These are phyloP conservation scores for Cercopithecus mitis DNA, from an alignment of 2,797 vertebrate genomes.

Conservation along the genomic window DNA sequence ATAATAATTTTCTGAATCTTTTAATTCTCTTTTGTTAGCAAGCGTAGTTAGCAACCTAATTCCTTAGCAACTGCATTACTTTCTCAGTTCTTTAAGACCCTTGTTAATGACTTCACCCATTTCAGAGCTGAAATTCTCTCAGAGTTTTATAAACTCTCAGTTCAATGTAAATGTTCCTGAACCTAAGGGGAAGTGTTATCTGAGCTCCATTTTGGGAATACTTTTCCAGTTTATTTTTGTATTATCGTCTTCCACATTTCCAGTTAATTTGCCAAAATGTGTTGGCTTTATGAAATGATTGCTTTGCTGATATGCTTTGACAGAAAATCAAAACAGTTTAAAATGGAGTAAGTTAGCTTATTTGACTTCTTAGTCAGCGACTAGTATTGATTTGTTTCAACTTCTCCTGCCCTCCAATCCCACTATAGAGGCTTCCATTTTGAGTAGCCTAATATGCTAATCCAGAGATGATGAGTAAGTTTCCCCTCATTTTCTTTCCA, in stretches of 20 bases:
- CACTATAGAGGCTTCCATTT: not conserved
- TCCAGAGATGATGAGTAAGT: not conserved
- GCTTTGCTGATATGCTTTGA: not conserved
- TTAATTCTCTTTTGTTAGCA: constrained; percentile 47
- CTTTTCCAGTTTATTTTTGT: constrained; percentile 50
- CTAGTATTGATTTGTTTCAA: not conserved
- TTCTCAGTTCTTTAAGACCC: constrained; percentile 47
- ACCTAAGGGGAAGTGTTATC: not conserved
- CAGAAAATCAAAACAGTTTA: constrained; percentile 23
- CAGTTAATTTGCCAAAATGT: constrained; percentile 25
- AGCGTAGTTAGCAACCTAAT: constrained; percentile 50
- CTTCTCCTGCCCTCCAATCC: not conserved
- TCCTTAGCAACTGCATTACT: constrained; percentile 62
- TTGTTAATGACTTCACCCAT: constrained; percentile 25
- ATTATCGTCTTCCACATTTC: not conserved
- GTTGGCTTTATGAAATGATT: constrained; percentile 24
- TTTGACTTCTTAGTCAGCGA: not conserved
- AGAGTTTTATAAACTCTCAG: constrained; percentile 30
- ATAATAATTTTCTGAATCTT: constrained; percentile 65
- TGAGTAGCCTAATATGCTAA: not conserved
- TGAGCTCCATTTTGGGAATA: not conserved
- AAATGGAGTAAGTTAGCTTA: not conserved
- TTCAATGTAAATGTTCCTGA: constrained; percentile 33
- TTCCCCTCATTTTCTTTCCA: not conserved
- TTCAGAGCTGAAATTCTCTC: not conserved